These are phyloP conservation scores for Nicator chloris DNA, from an alignment of 2,113 vertebrate species.

Conservation along the genomic window DNA sequence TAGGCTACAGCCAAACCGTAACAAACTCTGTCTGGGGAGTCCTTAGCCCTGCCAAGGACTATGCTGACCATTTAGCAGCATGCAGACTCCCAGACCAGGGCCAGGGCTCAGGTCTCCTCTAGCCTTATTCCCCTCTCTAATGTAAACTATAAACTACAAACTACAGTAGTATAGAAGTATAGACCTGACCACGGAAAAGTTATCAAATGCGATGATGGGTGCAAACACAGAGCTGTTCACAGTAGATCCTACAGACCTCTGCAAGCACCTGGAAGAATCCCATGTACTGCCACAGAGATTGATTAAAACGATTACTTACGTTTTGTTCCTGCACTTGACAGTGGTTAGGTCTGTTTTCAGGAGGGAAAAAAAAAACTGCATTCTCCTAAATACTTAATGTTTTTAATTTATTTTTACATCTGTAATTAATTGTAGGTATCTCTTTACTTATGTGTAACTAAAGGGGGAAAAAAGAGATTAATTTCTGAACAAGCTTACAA, in stretches of 20 bases:
- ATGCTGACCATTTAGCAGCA: not conserved
- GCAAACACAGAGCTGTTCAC: not conserved
- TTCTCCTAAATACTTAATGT: not conserved
- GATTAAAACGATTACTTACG: not conserved
- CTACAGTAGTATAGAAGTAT: not conserved
- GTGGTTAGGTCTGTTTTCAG: not conserved
- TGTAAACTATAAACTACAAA: not conserved
- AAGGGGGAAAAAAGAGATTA: accelerated
- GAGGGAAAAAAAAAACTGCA: not conserved
- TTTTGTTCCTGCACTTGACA: not conserved
- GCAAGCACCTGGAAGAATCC: not conserved
- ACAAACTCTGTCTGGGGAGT: not conserved
- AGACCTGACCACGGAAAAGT: accelerated
- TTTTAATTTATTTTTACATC: not conserved
- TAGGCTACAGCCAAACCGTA: not conserved
- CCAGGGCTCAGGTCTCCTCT: not conserved
- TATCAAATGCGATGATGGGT: not conserved
- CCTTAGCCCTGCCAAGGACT: not conserved
- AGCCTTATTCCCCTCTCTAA: not conserved
- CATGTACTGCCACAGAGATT: not conserved
- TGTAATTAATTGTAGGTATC: not conserved
- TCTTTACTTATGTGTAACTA: not conserved
- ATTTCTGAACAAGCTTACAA: not conserved
- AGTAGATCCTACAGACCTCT: not conserved
- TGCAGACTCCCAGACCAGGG: not conserved